phyloP scores from a whole-genome alignment of 92 coral and sea anemone species.

The Parazoanthus darwini region DNA sequence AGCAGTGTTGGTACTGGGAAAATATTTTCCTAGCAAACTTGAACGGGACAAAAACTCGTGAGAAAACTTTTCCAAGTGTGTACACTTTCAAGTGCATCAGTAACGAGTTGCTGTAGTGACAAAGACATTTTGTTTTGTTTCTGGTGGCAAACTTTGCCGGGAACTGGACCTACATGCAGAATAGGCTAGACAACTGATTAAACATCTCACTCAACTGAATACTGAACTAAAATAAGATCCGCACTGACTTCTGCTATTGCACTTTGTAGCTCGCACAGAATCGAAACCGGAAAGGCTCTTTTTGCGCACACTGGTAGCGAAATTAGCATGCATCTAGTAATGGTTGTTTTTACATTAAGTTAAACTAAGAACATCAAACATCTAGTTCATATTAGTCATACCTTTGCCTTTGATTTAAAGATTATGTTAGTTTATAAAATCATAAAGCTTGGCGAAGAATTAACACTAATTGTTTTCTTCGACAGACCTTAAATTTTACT shows the following conservation, averaged over 20 bases:
- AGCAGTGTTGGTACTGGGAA: slow-evolving; percentile 31
- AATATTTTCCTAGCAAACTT: slow-evolving; percentile 22
- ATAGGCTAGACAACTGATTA: neutral
- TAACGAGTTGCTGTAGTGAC: neutral
- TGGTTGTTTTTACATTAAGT: too few relatives aligned
- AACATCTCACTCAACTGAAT: neutral
- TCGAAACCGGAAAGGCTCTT: too few relatives aligned
- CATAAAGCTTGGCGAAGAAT: too few relatives aligned
- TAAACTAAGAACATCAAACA: too few relatives aligned
- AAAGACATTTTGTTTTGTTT: neutral
- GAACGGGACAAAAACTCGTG: neutral
- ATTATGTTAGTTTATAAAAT: too few relatives aligned
- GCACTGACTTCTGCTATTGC: neutral
- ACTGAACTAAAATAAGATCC: neutral
- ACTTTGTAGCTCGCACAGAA: neutral
- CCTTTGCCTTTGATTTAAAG: too few relatives aligned
- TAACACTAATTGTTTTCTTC: too few relatives aligned
- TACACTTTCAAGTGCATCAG: neutral
- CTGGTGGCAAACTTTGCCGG: neutral
- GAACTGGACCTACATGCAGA: neutral
- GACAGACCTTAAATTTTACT: too few relatives aligned
- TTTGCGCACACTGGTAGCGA: neutral
- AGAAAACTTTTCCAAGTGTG: neutral
- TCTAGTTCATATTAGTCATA: too few relatives aligned
- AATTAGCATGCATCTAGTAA: too few relatives aligned